Evolutionary conservation across 2,797 vertebrate species (phyloP), one percentile per base, ranked within the genome.

Genomic region (Crocidura indochinensis): DNA sequence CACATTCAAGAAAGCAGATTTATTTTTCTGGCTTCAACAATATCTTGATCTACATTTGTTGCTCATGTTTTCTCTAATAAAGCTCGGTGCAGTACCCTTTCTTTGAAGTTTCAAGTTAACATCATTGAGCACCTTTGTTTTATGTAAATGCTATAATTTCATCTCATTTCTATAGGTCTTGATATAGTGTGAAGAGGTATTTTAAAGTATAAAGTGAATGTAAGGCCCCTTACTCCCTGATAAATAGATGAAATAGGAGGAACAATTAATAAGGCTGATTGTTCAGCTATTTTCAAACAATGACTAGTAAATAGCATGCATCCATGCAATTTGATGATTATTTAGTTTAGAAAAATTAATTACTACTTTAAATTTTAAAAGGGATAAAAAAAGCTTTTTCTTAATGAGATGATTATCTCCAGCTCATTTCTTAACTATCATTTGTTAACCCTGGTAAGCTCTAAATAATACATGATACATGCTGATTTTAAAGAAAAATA

Each of bases 301-400:
- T 0, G 20, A 47, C 10, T 31, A 60, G 79, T 68, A 74, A 73
- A 84, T 67, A 26, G 1, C 31, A 68, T 64, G 53, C 1, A 3
- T 44, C 29, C 47, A 47, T 10, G 15, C 19, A 56, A 67, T 31
- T 71, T 67, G 65, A 53, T 72, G 78, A 75, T 68, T n/a, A 31
- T 73, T 84, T 79, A 27, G 67, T n/a, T 75, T 90, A 22, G 76
- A 31, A 71, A 81, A 44, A 90, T 19, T 24, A 75, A 90, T n/a
- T n/a, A 68, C 27, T 72, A 51, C 38, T 84, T 85, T 62, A 88
- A 76, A 60, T 51, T 82, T 19, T 65, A 56, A 71, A 60, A 10
- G 77, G 53, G 12, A n/a, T 47, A 15, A 53, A 26, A 38, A 82
- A 60, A 73, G 27, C 9, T 44, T 44, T 94, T 29, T 49, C 26